These are phyloP conservation scores for Ochotona princeps DNA, from an alignment of 2,113 vertebrate genomes.

Conservation along the genomic window DNA sequence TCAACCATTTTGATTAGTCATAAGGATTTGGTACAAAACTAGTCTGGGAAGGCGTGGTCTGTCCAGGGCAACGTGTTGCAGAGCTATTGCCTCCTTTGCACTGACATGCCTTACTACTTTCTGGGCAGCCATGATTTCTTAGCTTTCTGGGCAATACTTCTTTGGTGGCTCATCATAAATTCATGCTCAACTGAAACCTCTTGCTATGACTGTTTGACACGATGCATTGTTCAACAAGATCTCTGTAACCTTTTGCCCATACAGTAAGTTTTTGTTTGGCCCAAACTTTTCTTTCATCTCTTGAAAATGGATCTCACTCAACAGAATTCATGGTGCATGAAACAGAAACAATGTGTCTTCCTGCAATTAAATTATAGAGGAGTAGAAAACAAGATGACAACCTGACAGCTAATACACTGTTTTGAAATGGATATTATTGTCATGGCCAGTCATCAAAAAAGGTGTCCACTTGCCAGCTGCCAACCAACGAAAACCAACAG, in stretches of 20 bases:
- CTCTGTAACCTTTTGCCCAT: neutral
- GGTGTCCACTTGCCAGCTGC: slow-evolving; percentile 80
- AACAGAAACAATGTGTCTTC: neutral
- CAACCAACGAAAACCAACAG: slow-evolving; percentile 86
- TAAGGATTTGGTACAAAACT: neutral
- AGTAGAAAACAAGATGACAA: neutral
- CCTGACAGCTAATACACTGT: neutral
- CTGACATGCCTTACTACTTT: neutral
- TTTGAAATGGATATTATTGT: neutral
- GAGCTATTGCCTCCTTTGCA: neutral
- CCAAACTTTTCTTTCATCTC: neutral
- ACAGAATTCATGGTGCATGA: neutral
- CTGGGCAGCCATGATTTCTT: neutral
- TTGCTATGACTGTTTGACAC: neutral
- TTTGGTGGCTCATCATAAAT: neutral
- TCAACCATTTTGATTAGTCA: neutral
- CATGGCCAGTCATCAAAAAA: neutral
- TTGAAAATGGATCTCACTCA: neutral
- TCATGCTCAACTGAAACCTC: neutral
- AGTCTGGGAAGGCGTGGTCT: neutral
- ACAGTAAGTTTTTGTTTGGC: neutral
- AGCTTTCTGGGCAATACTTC: neutral
- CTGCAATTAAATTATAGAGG: neutral
- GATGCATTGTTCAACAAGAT: neutral
- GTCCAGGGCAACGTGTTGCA: neutral